Evolutionary conservation across 2,113 vertebrate species (phyloP), one percentile per base, ranked within the genome.

Genomic region (Pelobates fuscus): DNA sequence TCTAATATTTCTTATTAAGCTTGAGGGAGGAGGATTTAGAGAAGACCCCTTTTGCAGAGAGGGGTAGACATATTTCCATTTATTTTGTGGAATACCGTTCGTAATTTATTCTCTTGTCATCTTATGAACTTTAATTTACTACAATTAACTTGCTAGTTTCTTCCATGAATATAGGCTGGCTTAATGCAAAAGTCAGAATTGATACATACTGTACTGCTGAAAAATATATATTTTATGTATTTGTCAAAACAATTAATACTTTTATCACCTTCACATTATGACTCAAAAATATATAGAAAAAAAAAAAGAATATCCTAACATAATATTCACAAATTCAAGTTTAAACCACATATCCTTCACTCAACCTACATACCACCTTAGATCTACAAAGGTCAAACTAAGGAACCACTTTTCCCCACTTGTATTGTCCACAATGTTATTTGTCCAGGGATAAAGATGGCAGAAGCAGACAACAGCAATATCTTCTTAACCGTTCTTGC

Each of bases 281-380:
- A 83, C 92, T 90, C 43, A 30, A 32, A 67, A 29, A 60, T 23
- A 60, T 32, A 30, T 32, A 62, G 21, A 32, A 63, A 25, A 26
- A 61, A 91, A 84, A 87, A 25, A 14, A 65, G 26, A 43, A 65
- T 17, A 49, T 1, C 1, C 1, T 14, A 49, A 49, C 91, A 92
- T 89, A 91, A 91, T 92, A 91, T 91, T 93, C 90, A 92, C 88
- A 84, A 88, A 89, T 87, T 95, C 94, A 95, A 95, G 92, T 94
- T 93, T 93, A 87, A 91, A 75, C 54, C 63, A 60, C 63, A 60
- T 63, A 64, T 75, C 72, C 63, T 67, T 67, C 82, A 80, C 26
- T 75, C 12, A 20, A 52, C 5, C 76, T 78, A 17, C 64, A 26
- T 44, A 67, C 14, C 55, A 37, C 25, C 3, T 59, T 25, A 75